Evolutionary conservation across 2,113 vertebrate genomes (phyloP).

Genomic region (Microtus oregoni): DNA sequence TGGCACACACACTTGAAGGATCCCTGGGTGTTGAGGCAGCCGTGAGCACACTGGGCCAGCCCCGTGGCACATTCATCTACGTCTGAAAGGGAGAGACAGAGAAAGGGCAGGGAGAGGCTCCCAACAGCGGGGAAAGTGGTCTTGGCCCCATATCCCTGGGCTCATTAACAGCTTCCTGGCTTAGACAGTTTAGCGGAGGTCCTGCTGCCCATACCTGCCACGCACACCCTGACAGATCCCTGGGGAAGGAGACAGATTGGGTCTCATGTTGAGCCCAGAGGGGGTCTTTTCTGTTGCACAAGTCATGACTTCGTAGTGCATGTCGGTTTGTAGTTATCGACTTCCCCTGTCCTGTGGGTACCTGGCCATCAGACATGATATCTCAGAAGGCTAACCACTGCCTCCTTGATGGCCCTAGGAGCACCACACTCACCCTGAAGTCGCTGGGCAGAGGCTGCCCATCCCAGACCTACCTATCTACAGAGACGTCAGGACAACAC

Average conservation of each 20-base stretch:
- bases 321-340: rapidly evolving
- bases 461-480: rapidly evolving
- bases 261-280: rapidly evolving
- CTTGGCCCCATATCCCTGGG: background rate
- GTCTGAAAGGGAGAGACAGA: conserved; percentile 85
- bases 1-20: conserved; percentile 94
- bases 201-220: rapidly evolving
- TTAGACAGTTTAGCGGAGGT: rapidly evolving
- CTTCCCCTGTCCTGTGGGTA: background rate
- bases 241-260: rapidly evolving
- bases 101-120: rapidly evolving
- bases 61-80: conserved; percentile 91
- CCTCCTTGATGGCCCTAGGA: background rate
- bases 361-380: rapidly evolving
- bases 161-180: rapidly evolving
- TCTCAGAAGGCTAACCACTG: background rate
- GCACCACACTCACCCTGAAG: background rate
- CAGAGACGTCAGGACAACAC: conserved; percentile 90
- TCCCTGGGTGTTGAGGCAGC: conserved; percentile 94
- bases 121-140: background rate
- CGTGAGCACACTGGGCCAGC: conserved; percentile 89
- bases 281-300: background rate
- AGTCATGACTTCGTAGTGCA: background rate
- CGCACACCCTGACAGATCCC: background rate
- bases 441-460: background rate